Base-by-base conservation (phyloP, 2,888 invertebrate genomes). In the Pyrochroa serraticornis region DNA sequence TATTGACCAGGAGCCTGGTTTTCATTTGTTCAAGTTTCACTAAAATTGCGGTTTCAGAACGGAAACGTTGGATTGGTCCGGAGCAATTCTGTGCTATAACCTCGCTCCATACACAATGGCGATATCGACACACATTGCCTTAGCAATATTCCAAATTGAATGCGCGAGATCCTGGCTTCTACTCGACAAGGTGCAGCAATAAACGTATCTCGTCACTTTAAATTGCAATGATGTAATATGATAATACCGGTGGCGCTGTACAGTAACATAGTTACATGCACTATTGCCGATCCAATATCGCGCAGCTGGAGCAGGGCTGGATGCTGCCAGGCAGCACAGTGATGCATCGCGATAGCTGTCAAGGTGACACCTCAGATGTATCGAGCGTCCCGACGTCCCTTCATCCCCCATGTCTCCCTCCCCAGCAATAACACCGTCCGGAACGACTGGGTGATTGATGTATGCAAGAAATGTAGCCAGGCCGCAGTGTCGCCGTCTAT, bases 331-430 rank as follows among this genome's bases (percentile, higher is more conserved):
- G 61, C 58, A 64, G 64, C 64, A 53, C 57, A 52, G 71, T 77
- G 75, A 77, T 77, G 72, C 72, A 76, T 75, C 69, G 70, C 70
- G 65, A 58, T 41, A 60, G 62, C 71, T 70, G 71, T 71, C 69
- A 71, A 72, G 72, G 72, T 72, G 73, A 72, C 74, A 73, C 68
- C 66, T 62, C 59, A 69, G 65, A 72, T 72, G 66, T 73, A 74
- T 75, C 66, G 73, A 72, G 63, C 69, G 58, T 50, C 58, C 57
- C 55, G 33, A 44, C 49, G 53, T 49, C 50, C 54, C 54, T 41
- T 42, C 22, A 22, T 22, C 22, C 22, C 22, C 22, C 22, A 22
- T 22, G 22, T 22, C 22, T 2, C 3, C 22, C 22, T 2, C 22
- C 22, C 22, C 22, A 22, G 56, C 61, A 66, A 65, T 64, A 68